Percentiles rank a stretch among this genome's conserved stretches.
These are phyloP conservation scores for Neosalanx taihuensis DNA, from an alignment of 2,797 vertebrate species.

Conservation along the genomic window DNA sequence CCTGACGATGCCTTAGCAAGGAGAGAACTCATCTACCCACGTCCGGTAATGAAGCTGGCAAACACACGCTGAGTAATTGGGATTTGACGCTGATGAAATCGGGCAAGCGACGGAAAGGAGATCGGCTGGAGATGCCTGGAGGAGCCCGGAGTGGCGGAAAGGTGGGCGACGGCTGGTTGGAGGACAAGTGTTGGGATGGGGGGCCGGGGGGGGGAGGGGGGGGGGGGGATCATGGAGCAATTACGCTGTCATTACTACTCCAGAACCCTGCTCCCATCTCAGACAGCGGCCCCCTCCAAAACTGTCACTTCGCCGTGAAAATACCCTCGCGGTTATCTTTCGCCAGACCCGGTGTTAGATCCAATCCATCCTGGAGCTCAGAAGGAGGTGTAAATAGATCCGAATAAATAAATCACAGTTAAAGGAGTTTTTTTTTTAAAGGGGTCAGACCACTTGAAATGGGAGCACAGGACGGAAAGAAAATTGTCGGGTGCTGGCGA, in stretches of 20 bases:
- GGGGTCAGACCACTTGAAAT: constrained; percentile 48
- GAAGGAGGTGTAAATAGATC: constrained; percentile 61
- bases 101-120: constrained; percentile 37
- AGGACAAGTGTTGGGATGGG: constrained; percentile 9
- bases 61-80: constrained; percentile 45
- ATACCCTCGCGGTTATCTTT: constrained; percentile 49
- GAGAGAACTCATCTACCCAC: constrained; percentile 27
- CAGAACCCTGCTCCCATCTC: constrained; percentile 51
- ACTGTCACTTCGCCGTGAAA: constrained; percentile 45
- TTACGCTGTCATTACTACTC: constrained; percentile 13
- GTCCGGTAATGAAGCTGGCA: constrained; percentile 43
- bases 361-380: constrained; percentile 59
- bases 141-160: constrained; percentile 20
- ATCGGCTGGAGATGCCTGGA: constrained; percentile 30
- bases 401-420: constrained; percentile 72
- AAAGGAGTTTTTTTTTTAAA: constrained; percentile 47
- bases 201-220: too few relatives aligned
- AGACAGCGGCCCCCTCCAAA: constrained; percentile 40
- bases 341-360: constrained; percentile 56
- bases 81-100: constrained; percentile 56
- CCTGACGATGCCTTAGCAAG: constrained; percentile 21
- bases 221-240: constrained; percentile 4
- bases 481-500: constrained; percentile 54
- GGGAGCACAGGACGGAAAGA: constrained; percentile 35
- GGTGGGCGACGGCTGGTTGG: not conserved